These are phyloP conservation scores for Eulemur rubriventer DNA, from an alignment of 2,797 vertebrate species.

Conservation along the genomic window DNA sequence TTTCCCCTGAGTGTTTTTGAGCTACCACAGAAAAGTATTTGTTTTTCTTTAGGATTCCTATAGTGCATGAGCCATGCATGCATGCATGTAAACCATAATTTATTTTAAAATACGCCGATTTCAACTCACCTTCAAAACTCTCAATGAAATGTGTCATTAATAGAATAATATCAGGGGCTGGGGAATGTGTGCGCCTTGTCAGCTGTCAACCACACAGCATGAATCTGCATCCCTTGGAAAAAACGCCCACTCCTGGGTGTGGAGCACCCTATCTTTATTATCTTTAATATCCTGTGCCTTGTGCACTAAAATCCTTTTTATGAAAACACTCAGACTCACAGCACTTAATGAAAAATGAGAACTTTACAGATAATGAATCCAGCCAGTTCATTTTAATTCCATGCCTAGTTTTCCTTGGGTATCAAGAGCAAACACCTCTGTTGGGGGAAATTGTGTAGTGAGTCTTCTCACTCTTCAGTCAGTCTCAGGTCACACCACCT, in stretches of 20 bases:
- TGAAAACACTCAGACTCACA: slow-evolving; percentile 60
- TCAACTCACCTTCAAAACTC: slow-evolving; percentile 56
- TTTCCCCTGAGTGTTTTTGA: background rate
- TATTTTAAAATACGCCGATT: slow-evolving; percentile 27
- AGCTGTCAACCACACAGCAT: background rate
- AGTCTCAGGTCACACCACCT: background rate
- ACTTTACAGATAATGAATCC: slow-evolving; percentile 76
- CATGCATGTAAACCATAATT: background rate
- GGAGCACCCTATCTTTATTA: slow-evolving; percentile 66
- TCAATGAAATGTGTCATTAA: slow-evolving; percentile 18
- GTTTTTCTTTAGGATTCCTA: background rate
- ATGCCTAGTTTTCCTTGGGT: slow-evolving; percentile 64
- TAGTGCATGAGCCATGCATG: background rate
- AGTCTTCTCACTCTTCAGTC: background rate
- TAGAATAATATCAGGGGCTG: background rate
- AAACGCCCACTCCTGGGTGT: background rate
- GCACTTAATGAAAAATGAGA: slow-evolving; percentile 76
- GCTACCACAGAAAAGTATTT: background rate
- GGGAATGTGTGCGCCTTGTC: background rate
- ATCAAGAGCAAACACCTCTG: background rate
- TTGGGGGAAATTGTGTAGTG: background rate
- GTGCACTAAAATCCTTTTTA: slow-evolving; percentile 56
- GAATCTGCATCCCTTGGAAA: slow-evolving; percentile 33
- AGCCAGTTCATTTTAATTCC: slow-evolving; percentile 63
- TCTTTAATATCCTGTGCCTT: slow-evolving; percentile 74